phyloP scores from a whole-genome alignment of 2,113 vertebrate species.

The Dicerorhinus sumatrensis region DNA sequence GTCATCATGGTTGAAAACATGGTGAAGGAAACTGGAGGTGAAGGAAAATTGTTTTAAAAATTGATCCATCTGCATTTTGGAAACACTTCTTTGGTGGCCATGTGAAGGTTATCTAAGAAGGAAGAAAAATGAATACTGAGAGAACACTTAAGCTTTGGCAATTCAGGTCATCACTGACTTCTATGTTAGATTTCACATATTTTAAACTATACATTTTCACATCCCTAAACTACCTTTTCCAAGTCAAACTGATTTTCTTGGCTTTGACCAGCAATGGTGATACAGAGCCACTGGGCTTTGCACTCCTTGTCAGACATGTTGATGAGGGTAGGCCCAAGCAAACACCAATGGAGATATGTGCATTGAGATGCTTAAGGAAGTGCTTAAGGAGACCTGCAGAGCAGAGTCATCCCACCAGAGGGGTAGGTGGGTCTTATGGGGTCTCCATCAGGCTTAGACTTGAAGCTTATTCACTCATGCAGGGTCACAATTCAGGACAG shows the following conservation, averaged over 20 bases:
- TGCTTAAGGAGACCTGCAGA: neutral
- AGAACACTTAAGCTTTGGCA: neutral
- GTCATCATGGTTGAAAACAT: neutral
- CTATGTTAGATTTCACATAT: neutral
- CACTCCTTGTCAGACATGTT: neutral
- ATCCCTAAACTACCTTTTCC: neutral
- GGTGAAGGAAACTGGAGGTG: neutral
- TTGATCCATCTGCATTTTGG: neutral
- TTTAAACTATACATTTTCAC: neutral
- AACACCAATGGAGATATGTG: neutral
- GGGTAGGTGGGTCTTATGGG: too few relatives aligned
- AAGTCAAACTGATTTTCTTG: neutral
- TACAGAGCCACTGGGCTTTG: neutral
- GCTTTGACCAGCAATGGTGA: neutral
- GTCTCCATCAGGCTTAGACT: neutral
- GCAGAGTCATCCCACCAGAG: neutral
- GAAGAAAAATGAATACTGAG: neutral
- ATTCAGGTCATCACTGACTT: neutral
- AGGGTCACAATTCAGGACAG: neutral
- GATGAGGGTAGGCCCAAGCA: neutral
- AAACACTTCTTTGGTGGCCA: neutral
- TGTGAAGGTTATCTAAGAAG: neutral
- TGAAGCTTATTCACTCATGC: neutral
- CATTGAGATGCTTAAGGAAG: neutral
- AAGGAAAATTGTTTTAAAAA: neutral